Percentiles rank a stretch among this genome's conserved stretches.
These are phyloP conservation scores for Amniataba percoides DNA, from an alignment of 2,797 vertebrate genomes.

Conservation along the genomic window DNA sequence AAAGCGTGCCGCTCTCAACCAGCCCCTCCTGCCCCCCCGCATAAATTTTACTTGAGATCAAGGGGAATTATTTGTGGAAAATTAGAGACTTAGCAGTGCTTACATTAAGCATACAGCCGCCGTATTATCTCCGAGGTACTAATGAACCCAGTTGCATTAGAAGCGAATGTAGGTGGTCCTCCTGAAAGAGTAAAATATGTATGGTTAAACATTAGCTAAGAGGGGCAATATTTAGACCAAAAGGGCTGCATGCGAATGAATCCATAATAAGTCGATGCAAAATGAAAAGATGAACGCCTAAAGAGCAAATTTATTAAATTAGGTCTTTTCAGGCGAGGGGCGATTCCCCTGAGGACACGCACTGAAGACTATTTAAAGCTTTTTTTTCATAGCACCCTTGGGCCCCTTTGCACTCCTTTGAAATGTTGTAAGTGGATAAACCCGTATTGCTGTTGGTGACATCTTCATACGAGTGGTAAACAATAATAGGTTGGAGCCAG, in stretches of 20 bases:
- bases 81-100: constrained; percentile 85
- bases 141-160: constrained; percentile 82
- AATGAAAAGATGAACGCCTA: constrained; percentile 83
- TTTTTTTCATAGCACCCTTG: constrained; percentile 79
- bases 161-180: constrained; percentile 86
- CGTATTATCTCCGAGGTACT: constrained; percentile 83
- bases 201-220: constrained; percentile 84
- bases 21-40: constrained; percentile 49
- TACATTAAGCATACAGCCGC: constrained; percentile 81
- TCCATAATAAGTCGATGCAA: constrained; percentile 85
- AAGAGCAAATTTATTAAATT: constrained; percentile 90
- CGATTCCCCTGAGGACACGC: constrained; percentile 76
- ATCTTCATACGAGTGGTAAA: constrained; percentile 82
- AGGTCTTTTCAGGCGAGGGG: constrained; percentile 84
- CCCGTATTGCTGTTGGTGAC: constrained; percentile 79
- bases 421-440: constrained; percentile 85
- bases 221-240: constrained; percentile 84
- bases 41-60: constrained; percentile 85
- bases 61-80: constrained; percentile 88
- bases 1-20: constrained; percentile 68
- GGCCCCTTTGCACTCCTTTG: constrained; percentile 82
- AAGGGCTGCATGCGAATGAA: constrained; percentile 76
- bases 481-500: constrained; percentile 72
- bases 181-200: constrained; percentile 83
- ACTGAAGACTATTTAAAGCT: constrained; percentile 86